Conservation (phyloP, 1,140 invertebrate species). For the Bombyx mandarina region DNA sequence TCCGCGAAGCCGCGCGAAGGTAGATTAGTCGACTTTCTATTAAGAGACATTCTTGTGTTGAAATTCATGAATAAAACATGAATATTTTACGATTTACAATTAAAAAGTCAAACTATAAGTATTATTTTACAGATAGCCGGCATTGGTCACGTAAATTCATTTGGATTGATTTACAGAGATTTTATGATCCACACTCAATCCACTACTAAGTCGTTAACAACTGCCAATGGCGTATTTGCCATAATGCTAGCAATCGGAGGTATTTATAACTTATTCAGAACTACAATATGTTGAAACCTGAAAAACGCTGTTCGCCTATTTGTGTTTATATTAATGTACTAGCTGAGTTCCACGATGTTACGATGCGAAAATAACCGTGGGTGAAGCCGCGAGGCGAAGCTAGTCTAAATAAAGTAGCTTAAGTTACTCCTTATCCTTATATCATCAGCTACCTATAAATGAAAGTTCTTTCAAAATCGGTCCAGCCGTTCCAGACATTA, state of each 20-base stretch:
- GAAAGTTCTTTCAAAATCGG: too few relatives aligned
- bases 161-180: constrained; percentile 76
- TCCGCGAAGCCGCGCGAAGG: too few relatives aligned
- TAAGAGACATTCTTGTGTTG: not conserved
- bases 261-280: constrained; percentile 10
- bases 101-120: not conserved
- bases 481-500: too few relatives aligned
- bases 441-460: too few relatives aligned
- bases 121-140: constrained; percentile 61
- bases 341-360: too few relatives aligned
- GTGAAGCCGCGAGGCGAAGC: too few relatives aligned
- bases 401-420: too few relatives aligned
- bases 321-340: too few relatives aligned
- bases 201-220: constrained; percentile 71
- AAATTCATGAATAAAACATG: not conserved
- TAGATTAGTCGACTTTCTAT: not conserved
- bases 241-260: constrained; percentile 60
- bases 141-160: constrained; percentile 72
- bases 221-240: constrained; percentile 60
- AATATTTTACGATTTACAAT: constrained; percentile 3
- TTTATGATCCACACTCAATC: constrained; percentile 73
- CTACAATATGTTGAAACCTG: too few relatives aligned
- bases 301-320: too few relatives aligned
- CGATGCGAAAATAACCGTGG: too few relatives aligned
- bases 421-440: too few relatives aligned